Evolutionary conservation across 1,140 invertebrate genomes (phyloP), one percentile per base, ranked within the genome.

Genomic region (Diachasma alloeum): DNA sequence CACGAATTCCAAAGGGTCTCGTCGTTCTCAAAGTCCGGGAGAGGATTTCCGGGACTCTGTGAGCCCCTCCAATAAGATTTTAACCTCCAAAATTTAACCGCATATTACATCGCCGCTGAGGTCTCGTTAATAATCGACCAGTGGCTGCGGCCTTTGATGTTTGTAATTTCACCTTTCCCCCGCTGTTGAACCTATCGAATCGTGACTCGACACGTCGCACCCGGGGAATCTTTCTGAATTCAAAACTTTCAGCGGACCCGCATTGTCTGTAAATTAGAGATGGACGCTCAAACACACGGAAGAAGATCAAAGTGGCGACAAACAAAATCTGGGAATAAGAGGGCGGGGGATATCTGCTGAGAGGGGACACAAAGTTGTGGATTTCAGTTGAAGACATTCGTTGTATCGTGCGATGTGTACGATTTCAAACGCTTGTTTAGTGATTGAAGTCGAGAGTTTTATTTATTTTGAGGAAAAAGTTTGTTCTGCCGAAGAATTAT

Each of bases 21-120:
- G 36, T 63, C 56, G 36, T 75, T 75, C 48, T 39, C 56, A 42
- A 42, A 53, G 48, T 17, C 44, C 44, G 10, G 44, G 10, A 31
- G 31, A 31, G n/a, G 6, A 53, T 53, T 53, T 53, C 17, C 15
- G 2, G 22, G 44, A 4, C 10, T n/a, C 15, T 31, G n/a, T 11
- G n/a, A 53, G 22, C 42, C 13, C 69, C 69, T 39, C 72, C 39
- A 59, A 67, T 74, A 74, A 66, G 56, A 74, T 67, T 74, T 63
- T 66, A 66, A 74, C 53, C 19, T 15, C 36, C n/a, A 13, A 37
- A 74, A 74, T 74, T 66, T 19, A 66, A 26, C 72, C 72, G 39
- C 72, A 66, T 66, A 74, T 74, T 74, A 59, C 31, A 66, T 66
- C 9, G 59, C 17, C 9, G 31, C 31, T 31, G 11, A 46, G 44